These are phyloP conservation scores for Percopsis omiscomaycus DNA, from an alignment of 2,797 vertebrate species.

Conservation along the genomic window DNA sequence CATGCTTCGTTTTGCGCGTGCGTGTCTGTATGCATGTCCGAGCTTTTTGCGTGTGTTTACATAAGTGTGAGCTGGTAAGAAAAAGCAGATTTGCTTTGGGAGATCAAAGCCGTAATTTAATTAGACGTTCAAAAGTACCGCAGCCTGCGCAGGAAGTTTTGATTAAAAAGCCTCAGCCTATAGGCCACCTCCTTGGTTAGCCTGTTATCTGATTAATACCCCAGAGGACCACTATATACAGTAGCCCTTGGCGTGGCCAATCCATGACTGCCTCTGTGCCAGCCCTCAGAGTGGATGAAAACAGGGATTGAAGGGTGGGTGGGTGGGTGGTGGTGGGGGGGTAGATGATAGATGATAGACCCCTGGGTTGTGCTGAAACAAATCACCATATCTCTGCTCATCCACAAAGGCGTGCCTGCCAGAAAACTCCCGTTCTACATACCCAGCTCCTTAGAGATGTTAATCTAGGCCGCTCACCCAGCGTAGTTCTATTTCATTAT, in stretches of 20 bases:
- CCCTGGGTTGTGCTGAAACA: slow-evolving; percentile 14
- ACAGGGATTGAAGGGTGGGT: background rate
- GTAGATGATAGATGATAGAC: slow-evolving; percentile 18
- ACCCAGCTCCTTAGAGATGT: slow-evolving; percentile 52
- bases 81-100: slow-evolving; percentile 43
- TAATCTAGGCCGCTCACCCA: slow-evolving; percentile 40
- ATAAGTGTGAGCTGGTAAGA: slow-evolving; percentile 16
- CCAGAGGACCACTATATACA: slow-evolving; percentile 47
- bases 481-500: slow-evolving; percentile 50
- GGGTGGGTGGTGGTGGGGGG: slow-evolving; percentile 9
- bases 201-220: slow-evolving; percentile 68
- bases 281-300: slow-evolving; percentile 32
- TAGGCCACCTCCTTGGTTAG: slow-evolving; percentile 42
- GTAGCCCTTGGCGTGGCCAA: background rate
- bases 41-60: slow-evolving; percentile 25
- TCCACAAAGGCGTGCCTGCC: background rate
- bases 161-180: slow-evolving; percentile 60
- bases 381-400: slow-evolving; percentile 29
- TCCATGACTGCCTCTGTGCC: slow-evolving; percentile 36
- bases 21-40: slow-evolving; percentile 5
- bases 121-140: slow-evolving; percentile 47
- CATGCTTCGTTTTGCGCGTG: slow-evolving; percentile 12
- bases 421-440: slow-evolving; percentile 30
- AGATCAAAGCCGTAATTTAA: slow-evolving; percentile 65
- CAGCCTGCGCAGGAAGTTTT: slow-evolving; percentile 57